phyloP scores from a whole-genome alignment of 2,797 vertebrate genomes.

The Gymnothorax reevesii region DNA sequence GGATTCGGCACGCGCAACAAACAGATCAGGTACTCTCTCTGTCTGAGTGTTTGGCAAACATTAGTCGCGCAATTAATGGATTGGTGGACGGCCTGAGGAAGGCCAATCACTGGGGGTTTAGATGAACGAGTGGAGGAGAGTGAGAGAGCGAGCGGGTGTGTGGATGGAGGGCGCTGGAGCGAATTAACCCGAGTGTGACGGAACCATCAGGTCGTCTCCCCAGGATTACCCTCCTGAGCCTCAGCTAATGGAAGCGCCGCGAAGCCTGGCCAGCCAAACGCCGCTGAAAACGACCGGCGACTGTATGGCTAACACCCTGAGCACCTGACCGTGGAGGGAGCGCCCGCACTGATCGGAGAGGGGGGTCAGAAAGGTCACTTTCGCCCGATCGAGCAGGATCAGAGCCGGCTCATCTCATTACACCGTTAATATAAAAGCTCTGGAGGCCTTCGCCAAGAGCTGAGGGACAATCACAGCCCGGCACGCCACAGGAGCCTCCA shows the following conservation, averaged over 20 bases:
- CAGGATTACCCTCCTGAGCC: conserved; percentile 17
- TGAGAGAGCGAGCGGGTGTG: neutral
- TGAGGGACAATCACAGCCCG: neutral
- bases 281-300: too few relatives aligned
- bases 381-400: neutral
- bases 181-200: conserved; percentile 17
- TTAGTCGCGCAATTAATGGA: conserved; percentile 5
- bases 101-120: conserved; percentile 8
- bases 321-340: neutral
- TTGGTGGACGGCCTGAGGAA: neutral
- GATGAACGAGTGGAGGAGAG: conserved; percentile 9
- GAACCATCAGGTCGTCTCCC: neutral
- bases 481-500: neutral
- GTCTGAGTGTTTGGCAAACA: conserved; percentile 23
- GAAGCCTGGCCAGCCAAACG: neutral
- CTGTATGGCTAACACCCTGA: too few relatives aligned
- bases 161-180: neutral
- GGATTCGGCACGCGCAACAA: neutral
- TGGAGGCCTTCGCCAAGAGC: neutral
- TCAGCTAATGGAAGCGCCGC: neutral
- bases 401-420: neutral
- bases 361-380: neutral
- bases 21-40: conserved; percentile 4
- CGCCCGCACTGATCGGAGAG: neutral
- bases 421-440: neutral